Base-by-base conservation (phyloP, 2,888 invertebrate genomes). In the Taphrorychus bicolor region DNA sequence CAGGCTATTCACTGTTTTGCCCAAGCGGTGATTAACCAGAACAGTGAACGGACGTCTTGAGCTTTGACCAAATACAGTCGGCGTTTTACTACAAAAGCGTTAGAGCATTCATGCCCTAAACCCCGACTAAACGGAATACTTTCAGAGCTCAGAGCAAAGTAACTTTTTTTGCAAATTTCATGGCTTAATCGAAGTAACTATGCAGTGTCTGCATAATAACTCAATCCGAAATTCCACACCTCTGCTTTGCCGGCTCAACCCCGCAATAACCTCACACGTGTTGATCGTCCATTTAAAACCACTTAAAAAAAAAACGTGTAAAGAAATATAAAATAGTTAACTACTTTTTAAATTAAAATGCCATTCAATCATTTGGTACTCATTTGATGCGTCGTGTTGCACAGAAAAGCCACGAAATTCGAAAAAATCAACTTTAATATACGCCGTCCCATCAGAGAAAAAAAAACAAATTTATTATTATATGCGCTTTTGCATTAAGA, bases 261-360 rank as follows among this genome's bases (percentile, higher is more conserved):
- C 9, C 1, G 16, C 14, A 45, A 5, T 11, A 11, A 32, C 32
- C 7, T 14, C 17, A 45, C 14, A 45, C 45, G 45, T 45, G 45
- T 45, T 45, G 45, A 45, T 17, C 1, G 3, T 2, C 14, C 45
- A 45, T 45, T 32, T n/a, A 45, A 45, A 32, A 32, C 32, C 32
- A 3, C 11, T 32, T 9, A 32, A 32, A 32, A 32, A 32, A 32
- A 32, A 45, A 45, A 17, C 5, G 14, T 45, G 45, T 45, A 45
- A 45, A 45, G 45, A 45, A 45, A 45, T 45, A 45, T 17, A 45
- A 45, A 45, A 45, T 45, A 45, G 32, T 32, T 32, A 32, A 32
- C 7, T 14, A 45, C 16, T 45, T 32, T n/a, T 7, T 45, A 45
- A 14, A 7, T 45, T 45, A 45, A 45, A 45, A 45, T 45, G 45